Conservation (phyloP, 2,888 invertebrate species). For the Galerucella pusilla region DNA sequence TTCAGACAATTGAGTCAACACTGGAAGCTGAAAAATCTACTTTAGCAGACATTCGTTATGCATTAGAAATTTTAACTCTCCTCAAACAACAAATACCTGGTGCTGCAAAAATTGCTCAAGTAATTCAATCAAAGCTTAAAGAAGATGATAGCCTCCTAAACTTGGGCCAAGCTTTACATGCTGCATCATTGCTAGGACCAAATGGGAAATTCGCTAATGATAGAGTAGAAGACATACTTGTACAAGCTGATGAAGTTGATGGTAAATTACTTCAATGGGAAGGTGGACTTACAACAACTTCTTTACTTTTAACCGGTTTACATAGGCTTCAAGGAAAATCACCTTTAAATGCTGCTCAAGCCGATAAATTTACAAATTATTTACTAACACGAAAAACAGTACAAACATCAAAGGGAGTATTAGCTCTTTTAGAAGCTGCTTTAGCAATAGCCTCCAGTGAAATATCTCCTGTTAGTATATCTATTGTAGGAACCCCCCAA, state of each 20-base stretch:
- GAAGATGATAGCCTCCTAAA: conserved; percentile 83
- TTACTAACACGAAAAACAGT: conserved; percentile 90
- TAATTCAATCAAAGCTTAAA: conserved; percentile 80
- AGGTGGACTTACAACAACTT: conserved; percentile 85
- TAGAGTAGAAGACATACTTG: conserved; percentile 90
- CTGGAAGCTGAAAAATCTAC: conserved; percentile 76
- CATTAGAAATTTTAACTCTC: conserved; percentile 75
- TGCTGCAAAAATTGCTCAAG: conserved; percentile 76
- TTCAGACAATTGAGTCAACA: conserved; percentile 44
- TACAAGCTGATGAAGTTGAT: conserved; percentile 94
- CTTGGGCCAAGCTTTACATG: conserved; percentile 85
- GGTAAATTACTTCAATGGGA: conserved; percentile 91
- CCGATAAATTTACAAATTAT: conserved; percentile 85
- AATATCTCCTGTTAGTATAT: conserved; percentile 86
- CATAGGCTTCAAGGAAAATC: conserved; percentile 70
- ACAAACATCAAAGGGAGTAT: conserved; percentile 85
- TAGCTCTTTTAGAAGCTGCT: conserved; percentile 83
- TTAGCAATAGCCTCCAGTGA: conserved; percentile 65
- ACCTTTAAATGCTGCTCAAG: conserved; percentile 81
- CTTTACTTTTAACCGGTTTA: conserved; percentile 70
- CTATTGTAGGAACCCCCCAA: conserved; percentile 81
- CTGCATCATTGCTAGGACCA: conserved; percentile 78
- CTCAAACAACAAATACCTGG: conserved; percentile 75
- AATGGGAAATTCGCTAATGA: conserved; percentile 76
- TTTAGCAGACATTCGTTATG: conserved; percentile 79